These are phyloP conservation scores for Uloborus diversus DNA, from an alignment of 1,140 invertebrate species.

Conservation along the genomic window DNA sequence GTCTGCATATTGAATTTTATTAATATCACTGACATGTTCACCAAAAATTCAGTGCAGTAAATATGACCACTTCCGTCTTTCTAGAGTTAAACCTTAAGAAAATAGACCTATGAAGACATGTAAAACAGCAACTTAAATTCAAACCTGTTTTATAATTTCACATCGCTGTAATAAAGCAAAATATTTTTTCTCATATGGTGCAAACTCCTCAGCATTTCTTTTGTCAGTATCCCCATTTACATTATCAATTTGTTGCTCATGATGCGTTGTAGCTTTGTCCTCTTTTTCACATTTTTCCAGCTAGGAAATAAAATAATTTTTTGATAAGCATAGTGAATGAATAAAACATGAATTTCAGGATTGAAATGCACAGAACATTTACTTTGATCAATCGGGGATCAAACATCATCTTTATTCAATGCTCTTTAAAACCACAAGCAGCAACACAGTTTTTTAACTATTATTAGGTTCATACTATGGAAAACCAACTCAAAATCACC, in stretches of 20 bases:
- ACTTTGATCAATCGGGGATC: too few species aligned
- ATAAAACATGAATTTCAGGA: too few species aligned
- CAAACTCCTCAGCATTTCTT: neutral
- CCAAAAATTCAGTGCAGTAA: neutral
- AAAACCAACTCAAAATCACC: too few species aligned
- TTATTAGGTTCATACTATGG: too few species aligned
- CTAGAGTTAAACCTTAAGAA: neutral
- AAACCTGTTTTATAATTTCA: conserved; percentile 44
- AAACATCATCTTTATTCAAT: too few species aligned
- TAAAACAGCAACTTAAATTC: neutral
- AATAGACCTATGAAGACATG: neutral
- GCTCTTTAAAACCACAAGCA: too few species aligned
- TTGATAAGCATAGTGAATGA: too few species aligned
- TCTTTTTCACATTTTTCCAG: conserved; percentile 21
- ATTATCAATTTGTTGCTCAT: neutral
- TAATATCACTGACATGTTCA: neutral
- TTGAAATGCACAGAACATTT: too few species aligned
- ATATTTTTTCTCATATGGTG: conserved; percentile 50
- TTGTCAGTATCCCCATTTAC: conserved; percentile 13
- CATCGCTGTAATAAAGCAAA: conserved; percentile 37
- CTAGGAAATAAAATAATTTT: too few species aligned
- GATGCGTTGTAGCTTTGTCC: neutral
- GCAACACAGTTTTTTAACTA: too few species aligned
- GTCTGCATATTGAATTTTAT: neutral
- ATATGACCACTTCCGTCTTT: neutral